Percentiles rank a stretch among this genome's conserved stretches.
Conservation (phyloP, 2,797 vertebrate genomes). For the Danio choprae region DNA sequence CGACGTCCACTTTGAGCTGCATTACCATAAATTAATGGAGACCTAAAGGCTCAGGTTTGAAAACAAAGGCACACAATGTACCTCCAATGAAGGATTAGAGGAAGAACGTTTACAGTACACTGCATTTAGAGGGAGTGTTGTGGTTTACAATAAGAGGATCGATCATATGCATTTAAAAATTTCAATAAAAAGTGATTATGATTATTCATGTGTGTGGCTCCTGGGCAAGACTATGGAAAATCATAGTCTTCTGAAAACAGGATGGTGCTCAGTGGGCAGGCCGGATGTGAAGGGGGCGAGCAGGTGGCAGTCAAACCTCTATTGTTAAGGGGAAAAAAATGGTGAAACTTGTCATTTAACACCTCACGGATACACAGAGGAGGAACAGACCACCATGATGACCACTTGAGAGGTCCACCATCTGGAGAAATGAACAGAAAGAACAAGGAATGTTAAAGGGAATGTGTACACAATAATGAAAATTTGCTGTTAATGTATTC, state of each 20-base stretch:
- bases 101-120: not conserved
- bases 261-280: slow-evolving; percentile 31
- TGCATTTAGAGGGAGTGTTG: not conserved
- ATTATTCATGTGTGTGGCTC: slow-evolving; percentile 6
- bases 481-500: too few species aligned
- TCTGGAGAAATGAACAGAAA: not conserved
- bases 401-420: slow-evolving; percentile 11
- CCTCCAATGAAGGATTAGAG: not conserved
- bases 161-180: not conserved
- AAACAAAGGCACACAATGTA: not conserved
- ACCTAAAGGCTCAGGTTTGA: slow-evolving; percentile 13
- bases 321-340: slow-evolving; percentile 36
- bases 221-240: not conserved
- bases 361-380: slow-evolving; percentile 36
- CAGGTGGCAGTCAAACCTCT: slow-evolving; percentile 50
- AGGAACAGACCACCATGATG: slow-evolving; percentile 19
- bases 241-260: slow-evolving; percentile 46
- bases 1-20: not conserved
- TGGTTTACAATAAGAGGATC: not conserved
- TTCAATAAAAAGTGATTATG: not conserved
- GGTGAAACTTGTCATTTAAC: slow-evolving; percentile 15
- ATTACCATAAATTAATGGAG: slow-evolving; percentile 35
- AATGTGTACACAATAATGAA: too few species aligned
- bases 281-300: slow-evolving; percentile 31
- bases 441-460: not conserved